Evolutionary conservation across 2,888 invertebrate genomes (phyloP), one percentile per base, ranked within the genome.

Genomic region (Erebia aethiops): DNA sequence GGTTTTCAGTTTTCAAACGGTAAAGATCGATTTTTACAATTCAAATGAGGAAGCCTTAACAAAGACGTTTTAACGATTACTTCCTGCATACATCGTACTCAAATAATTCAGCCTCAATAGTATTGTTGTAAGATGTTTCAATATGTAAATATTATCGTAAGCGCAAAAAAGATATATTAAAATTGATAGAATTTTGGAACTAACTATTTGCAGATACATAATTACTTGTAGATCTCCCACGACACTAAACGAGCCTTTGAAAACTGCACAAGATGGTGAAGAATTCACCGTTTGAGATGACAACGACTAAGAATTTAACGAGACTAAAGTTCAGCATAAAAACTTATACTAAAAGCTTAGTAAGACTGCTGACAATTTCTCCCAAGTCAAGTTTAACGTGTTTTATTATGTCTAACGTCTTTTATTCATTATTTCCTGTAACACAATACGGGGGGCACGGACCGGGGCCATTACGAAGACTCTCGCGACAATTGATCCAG

Each of bases 401-500:
- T 74, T 72, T 73, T 73, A 75, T 74, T 73, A 72, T 58, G 67
- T 67, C 62, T 71, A 73, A 75, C 72, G 74, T 76, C 75, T 75
- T 78, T 78, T 78, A 77, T 76, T 75, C 76, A 79, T 77, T 70
- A 76, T 78, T 78, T 79, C 79, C 78, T 79, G 77, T 77, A 78
- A 78, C 77, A 77, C 74, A 77, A 81, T 80, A 80, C 81, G 82
- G 82, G 78, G 78, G 83, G 80, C 82, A 82, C 82, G 80, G 84
- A 84, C 84, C 84, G 78, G 79, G 84, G 81, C 82, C 79, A 86
- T 85, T 84, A 85, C 84, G 82, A 82, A 81, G 80, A 82, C 81
- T 77, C 84, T 82, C 81, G 85, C 85, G 86, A 86, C 87, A 90
- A 89, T 90, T 89, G 87, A 84, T 81, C 81, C 83, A 80, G 81